These are phyloP conservation scores for Globicephala melas DNA, from an alignment of 2,113 vertebrate species.

Conservation along the genomic window DNA sequence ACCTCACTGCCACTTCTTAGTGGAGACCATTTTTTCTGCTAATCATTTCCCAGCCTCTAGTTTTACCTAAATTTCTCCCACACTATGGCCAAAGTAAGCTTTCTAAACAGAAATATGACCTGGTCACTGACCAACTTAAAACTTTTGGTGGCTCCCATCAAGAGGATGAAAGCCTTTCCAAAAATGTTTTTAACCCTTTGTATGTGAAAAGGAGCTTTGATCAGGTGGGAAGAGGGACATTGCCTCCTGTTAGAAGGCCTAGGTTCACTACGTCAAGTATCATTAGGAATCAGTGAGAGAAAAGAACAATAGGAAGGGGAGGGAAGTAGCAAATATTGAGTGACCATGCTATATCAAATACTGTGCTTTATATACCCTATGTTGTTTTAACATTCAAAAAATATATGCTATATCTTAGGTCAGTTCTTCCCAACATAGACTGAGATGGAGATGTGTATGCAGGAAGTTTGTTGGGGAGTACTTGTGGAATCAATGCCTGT, in stretches of 20 bases:
- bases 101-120: neutral
- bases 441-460: neutral
- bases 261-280: neutral
- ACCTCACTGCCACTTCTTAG: neutral
- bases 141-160: neutral
- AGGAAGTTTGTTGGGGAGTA: neutral
- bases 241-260: neutral
- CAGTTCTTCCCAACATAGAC: neutral
- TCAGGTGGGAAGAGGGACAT: neutral
- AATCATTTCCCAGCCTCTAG: neutral
- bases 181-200: neutral
- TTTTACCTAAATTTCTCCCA: neutral
- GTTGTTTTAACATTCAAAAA: neutral
- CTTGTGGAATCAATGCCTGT: neutral
- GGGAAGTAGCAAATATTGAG: neutral
- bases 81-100: neutral
- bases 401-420: neutral
- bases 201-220: neutral
- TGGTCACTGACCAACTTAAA: neutral
- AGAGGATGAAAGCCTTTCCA: neutral
- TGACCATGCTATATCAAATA: neutral
- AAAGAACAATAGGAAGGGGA: neutral
- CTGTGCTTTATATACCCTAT: neutral
- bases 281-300: slow-evolving; percentile 23
- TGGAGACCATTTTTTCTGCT: neutral